Evolutionary conservation across 2,113 vertebrate genomes (phyloP).

Genomic region (Chionodraco myersi): DNA sequence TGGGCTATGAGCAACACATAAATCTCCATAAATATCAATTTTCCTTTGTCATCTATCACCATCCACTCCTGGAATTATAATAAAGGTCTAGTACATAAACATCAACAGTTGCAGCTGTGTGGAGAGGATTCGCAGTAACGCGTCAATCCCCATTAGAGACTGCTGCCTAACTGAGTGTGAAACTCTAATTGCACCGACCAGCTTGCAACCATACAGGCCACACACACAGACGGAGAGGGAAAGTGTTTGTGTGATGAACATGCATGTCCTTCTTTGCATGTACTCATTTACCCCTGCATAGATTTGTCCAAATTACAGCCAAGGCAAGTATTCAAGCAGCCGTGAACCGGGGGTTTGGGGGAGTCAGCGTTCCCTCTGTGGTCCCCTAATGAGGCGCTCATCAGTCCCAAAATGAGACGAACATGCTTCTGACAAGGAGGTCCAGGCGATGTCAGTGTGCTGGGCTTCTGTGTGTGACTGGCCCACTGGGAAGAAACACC

Average conservation of each 20-base stretch:
- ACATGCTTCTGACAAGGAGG: slow-evolving; percentile 65
- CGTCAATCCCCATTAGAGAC: slow-evolving; percentile 75
- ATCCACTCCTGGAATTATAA: slow-evolving; percentile 46
- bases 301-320: slow-evolving; percentile 53
- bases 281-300: slow-evolving; percentile 36
- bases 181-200: slow-evolving; percentile 76
- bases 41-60: slow-evolving; percentile 47
- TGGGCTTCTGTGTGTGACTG: slow-evolving; percentile 45
- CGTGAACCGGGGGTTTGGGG: slow-evolving; percentile 31
- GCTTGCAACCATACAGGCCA: slow-evolving; percentile 56
- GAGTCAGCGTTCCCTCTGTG: slow-evolving; percentile 28
- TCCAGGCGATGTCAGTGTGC: slow-evolving; percentile 52
- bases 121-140: slow-evolving; percentile 56
- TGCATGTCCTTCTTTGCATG: slow-evolving; percentile 52
- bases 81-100: slow-evolving; percentile 59
- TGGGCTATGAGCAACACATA: slow-evolving; percentile 21
- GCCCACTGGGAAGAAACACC: slow-evolving; percentile 58
- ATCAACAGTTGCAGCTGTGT: slow-evolving; percentile 71
- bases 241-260: slow-evolving; percentile 37
- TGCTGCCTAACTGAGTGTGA: slow-evolving; percentile 78
- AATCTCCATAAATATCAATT: slow-evolving; percentile 35
- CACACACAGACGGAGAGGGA: slow-evolving; percentile 5
- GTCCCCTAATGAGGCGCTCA: slow-evolving; percentile 70
- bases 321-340: slow-evolving; percentile 37
- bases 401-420: slow-evolving; percentile 66